phyloP scores from a whole-genome alignment of 2,113 vertebrate species.

The Rhinopomastus cyanomelas region DNA sequence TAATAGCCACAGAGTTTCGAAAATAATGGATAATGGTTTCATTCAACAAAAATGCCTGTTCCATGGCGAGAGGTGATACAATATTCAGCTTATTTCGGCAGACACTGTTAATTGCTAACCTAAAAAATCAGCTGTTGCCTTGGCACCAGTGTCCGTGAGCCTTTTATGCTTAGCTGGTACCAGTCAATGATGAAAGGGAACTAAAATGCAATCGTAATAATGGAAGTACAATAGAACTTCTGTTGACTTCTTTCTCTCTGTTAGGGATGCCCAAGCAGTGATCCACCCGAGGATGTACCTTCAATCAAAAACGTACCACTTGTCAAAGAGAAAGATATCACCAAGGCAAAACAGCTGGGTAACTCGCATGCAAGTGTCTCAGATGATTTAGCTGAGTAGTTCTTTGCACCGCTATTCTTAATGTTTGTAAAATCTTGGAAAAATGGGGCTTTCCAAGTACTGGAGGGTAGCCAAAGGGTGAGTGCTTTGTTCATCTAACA shows the following conservation, averaged over 20 bases:
- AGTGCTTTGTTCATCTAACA: background rate
- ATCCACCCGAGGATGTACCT: background rate
- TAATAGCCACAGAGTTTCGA: background rate
- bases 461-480: background rate
- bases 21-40: background rate
- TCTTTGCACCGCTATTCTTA: background rate
- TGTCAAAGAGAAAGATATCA: background rate
- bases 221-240: background rate
- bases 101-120: background rate
- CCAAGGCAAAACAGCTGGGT: background rate
- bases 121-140: background rate
- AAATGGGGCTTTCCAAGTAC: background rate
- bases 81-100: background rate
- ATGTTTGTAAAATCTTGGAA: background rate
- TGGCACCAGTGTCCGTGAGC: background rate
- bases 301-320: background rate
- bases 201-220: background rate
- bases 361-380: background rate
- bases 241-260: background rate
- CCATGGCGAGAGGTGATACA: background rate
- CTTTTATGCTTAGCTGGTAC: background rate
- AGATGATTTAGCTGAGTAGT: background rate
- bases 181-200: background rate
- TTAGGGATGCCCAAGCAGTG: background rate
- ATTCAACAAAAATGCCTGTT: background rate